A percentile compares a stretch with the other conserved stretches of the same genome.
Conservation (phyloP, 2,797 vertebrate genomes). For the Periophthalmus magnuspinnatus region DNA sequence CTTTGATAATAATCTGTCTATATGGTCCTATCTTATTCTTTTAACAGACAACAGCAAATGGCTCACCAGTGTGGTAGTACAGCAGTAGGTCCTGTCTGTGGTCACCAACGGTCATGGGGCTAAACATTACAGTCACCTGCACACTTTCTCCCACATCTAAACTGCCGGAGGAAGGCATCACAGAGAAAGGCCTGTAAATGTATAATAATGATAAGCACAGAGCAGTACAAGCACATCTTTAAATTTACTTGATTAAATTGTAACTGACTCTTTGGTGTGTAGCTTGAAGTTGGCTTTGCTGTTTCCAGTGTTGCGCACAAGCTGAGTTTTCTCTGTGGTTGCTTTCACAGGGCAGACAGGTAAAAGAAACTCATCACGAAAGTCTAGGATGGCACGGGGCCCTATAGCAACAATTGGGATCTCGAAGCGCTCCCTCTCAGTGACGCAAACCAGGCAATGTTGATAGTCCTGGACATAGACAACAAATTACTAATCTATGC, state of each 20-base stretch:
- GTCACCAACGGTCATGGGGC: conserved; percentile 73
- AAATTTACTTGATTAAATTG: background rate
- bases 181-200: conserved; percentile 85
- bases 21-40: no score
- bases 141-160: conserved; percentile 76
- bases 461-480: conserved; percentile 81
- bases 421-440: conserved; percentile 86
- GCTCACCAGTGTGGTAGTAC: conserved; percentile 83
- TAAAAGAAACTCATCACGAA: conserved; percentile 83
- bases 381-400: conserved; percentile 85
- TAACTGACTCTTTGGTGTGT: conserved; percentile 76
- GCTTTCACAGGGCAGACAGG: conserved; percentile 83
- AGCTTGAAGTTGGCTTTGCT: conserved; percentile 78
- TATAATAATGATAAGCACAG: background rate
- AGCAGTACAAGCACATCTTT: background rate
- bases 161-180: conserved; percentile 73
- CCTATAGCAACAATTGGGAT: conserved; percentile 85
- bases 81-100: conserved; percentile 74
- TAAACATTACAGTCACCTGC: conserved; percentile 84
- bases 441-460: conserved; percentile 81
- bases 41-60: background rate
- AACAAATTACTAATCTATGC: background rate
- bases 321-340: conserved; percentile 80
- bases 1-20: no score
- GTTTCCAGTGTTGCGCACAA: conserved; percentile 84